These are phyloP conservation scores for Iguana delicatissima DNA, from an alignment of 2,797 vertebrate species.

Conservation along the genomic window DNA sequence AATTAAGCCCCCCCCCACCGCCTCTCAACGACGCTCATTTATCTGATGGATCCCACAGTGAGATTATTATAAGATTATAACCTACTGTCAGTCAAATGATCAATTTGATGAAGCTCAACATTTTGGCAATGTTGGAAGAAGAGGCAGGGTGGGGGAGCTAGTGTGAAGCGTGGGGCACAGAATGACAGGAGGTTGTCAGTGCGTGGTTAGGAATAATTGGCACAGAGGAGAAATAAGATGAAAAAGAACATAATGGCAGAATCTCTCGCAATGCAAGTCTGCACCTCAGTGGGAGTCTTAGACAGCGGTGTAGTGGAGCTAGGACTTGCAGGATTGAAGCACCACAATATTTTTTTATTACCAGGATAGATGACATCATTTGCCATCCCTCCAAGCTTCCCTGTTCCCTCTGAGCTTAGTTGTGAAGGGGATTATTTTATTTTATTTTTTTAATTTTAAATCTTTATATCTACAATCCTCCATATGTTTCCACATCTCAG, in stretches of 20 bases:
- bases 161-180: conserved; percentile 33
- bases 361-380: too few relatives aligned
- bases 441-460: too few relatives aligned
- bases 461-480: too few relatives aligned
- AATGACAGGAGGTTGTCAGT: conserved; percentile 51
- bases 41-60: conserved; percentile 40
- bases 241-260: conserved; percentile 63
- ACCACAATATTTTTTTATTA: too few relatives aligned
- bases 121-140: conserved; percentile 16
- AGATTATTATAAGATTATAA: conserved; percentile 52
- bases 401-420: too few relatives aligned
- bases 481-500: too few relatives aligned
- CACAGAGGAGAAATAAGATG: conserved; percentile 31
- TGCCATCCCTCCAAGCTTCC: too few relatives aligned
- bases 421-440: too few relatives aligned
- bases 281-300: conserved; percentile 39
- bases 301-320: background rate
- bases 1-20: background rate
- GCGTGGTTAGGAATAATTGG: conserved; percentile 52
- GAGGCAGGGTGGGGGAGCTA: conserved; percentile 30
- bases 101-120: conserved; percentile 50
- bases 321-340: too few relatives aligned
- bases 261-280: conserved; percentile 66
- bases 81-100: conserved; percentile 57
- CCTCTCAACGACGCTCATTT: conserved; percentile 19